Evolutionary conservation across 2,113 vertebrate species (phyloP), one percentile per base, ranked within the genome.

Genomic region (Poeciliopsis prolifica): DNA sequence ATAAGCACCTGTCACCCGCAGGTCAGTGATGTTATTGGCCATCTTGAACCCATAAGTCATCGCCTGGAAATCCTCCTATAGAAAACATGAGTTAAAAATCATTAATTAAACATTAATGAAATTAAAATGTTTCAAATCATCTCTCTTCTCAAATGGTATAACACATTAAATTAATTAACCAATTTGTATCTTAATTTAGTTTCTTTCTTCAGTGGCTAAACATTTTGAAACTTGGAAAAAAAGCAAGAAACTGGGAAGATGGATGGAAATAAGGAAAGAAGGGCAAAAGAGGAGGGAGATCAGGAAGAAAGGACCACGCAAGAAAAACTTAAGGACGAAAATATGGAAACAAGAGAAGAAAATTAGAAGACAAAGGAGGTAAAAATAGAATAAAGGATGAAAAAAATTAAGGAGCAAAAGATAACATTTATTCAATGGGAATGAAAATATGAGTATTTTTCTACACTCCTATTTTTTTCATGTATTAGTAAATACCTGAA

Each of bases 21-120:
- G 94, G 92, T 99, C 98, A 77, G 98, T 98, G 66, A 99, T 97
- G 78, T 94, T 99, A 90, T 98, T 99, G 63, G 97, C 98, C 98
- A 99, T 99, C 93, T 99, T 99, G 94, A 99, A 99, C 80, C 98
- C 98, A 0, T 99, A 99, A 3, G 98, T 99, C 98, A 99, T 99
- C 65, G 98, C 98, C 87, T 99, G 98, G 93, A 99, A 99, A 91
- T 99, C 98, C 92, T 99, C 98, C 98, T 99, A 78, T 13, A 75
- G 24, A n/a, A 54, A 54, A 29, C 35, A 75, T 9, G 65, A 67
- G 2, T 14, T 28, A 31, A 60, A 42, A 58, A 70, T 51, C 1
- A 63, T 17, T 13, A 73, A 30, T 64, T 26, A 65, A 15, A 65
- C 40, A 51, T 3, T 37, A n/a, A n/a, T n/a, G 35, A 12, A 11